Base-by-base conservation (phyloP, 1,140 invertebrate species). In the Drosophila rufa region DNA sequence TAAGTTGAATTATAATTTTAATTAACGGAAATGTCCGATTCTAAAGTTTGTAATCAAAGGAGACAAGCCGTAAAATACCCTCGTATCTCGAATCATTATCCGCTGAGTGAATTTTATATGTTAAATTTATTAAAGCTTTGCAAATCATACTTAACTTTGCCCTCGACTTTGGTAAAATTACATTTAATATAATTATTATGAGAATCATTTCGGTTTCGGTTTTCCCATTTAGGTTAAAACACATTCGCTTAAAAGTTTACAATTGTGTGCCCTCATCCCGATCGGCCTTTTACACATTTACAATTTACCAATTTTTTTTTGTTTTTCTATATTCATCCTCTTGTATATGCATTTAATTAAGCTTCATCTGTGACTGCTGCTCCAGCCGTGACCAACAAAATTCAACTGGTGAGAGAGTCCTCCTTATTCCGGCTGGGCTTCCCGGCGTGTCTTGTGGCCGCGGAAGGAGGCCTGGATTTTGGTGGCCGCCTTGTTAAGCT, bases 381-480 rank as follows among this genome's bases (percentile, higher is more conserved):
- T 25, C 47, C 47, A 70, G 73, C 51, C 71, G 60, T 66, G 55
- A 81, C 65, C 80, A 86, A 83, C 74, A 91, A 91, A 83, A 69
- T 78, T 84, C 53, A 50, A 65, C 45, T 42, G 48, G 11, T 15
- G 46, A 30, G 27, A 30, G 27, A 48, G 27, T 56, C 14, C 51
- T 46, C 56, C 73, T 84, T 92, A 84, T 80, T 92, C 82, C 64
- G 79, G 55, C 53, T 74, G 68, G 73, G 79, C 55, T 33, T 97
- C 96, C 93, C 97, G 97, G 92, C 97, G 97, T 27, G 95, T 96
- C 93, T 97, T 97, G 93, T 98, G 97, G 48, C 97, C 97, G 57
- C 97, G 95, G 95, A 98, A 98, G 47, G 97, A 97, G 40, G 97
- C 97, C 93, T 98, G 98, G 62, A 98, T 98, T 94, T 98, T 98